A percentile compares a stretch with the other conserved stretches of the same genome.
These are phyloP conservation scores for Rhabdomys pumilio DNA, from an alignment of 2,797 vertebrate species.

Conservation along the genomic window DNA sequence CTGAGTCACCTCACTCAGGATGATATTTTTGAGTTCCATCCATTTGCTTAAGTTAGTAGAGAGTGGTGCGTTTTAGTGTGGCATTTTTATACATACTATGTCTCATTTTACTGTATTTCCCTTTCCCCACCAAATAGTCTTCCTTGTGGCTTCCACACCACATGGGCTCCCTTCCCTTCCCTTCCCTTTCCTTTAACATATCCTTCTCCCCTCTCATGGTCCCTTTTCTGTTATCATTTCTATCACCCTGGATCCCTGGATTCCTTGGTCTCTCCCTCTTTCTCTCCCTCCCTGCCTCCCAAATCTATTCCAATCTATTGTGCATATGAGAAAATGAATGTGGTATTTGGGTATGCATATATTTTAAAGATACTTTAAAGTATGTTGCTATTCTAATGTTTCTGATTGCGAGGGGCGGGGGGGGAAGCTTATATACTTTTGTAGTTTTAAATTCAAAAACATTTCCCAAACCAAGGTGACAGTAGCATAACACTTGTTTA, in stretches of 20 bases:
- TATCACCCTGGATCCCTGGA: background rate
- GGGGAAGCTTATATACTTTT: background rate
- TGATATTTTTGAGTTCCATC: too few species aligned
- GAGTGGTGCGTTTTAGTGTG: too few species aligned
- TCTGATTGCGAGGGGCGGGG: background rate
- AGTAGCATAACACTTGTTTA: conserved; percentile 8
- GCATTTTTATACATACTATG: background rate
- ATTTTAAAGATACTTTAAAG: background rate
- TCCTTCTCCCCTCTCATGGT: background rate
- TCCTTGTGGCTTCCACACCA: background rate
- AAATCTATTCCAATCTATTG: background rate
- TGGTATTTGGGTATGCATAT: background rate
- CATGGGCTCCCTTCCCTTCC: too few species aligned
- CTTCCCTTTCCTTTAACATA: background rate
- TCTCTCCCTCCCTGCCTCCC: too few species aligned
- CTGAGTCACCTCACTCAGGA: too few species aligned
- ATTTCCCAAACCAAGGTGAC: background rate
- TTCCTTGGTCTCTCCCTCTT: accelerated
- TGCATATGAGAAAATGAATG: background rate
- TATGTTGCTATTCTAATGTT: background rate
- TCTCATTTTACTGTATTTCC: background rate
- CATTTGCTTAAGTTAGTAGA: background rate
- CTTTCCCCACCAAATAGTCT: background rate
- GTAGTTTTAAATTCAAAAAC: conserved; percentile 31
- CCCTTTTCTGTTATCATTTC: background rate